phyloP scores from a whole-genome alignment of 2,888 invertebrate genomes.

The Lepidocyrtoides sp. region DNA sequence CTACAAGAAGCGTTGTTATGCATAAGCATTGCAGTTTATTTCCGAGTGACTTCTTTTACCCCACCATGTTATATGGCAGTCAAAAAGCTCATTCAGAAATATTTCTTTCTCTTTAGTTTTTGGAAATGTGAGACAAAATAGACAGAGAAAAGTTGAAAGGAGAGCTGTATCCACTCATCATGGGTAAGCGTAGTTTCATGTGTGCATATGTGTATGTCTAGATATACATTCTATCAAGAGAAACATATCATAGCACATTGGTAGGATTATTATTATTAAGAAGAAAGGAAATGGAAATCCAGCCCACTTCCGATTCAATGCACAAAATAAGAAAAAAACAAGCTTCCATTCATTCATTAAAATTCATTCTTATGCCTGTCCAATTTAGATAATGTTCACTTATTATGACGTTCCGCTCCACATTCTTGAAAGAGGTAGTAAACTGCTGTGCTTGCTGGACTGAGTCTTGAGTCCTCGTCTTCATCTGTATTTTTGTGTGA shows the following conservation, averaged over 20 bases:
- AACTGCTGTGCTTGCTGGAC: constrained; percentile 23
- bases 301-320: constrained; percentile 60
- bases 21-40: not conserved
- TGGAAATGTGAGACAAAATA: not conserved
- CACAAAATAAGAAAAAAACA: not conserved
- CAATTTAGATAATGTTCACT: constrained; percentile 61
- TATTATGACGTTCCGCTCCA: constrained; percentile 57
- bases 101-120: not conserved
- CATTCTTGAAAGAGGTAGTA: constrained; percentile 47
- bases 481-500: not conserved
- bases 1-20: not conserved
- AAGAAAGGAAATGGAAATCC: constrained; percentile 65
- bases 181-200: too few relatives aligned
- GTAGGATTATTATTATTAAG: constrained; percentile 25
- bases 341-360: constrained; percentile 59
- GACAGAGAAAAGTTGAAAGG: not conserved
- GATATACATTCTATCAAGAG: not conserved
- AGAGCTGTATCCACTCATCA: too few relatives aligned
- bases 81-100: not conserved
- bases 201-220: not conserved
- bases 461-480: not conserved
- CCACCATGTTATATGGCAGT: too few relatives aligned
- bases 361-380: constrained; percentile 47
- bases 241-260: not conserved
- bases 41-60: not conserved